Evolutionary conservation across 2,113 vertebrate genomes (phyloP).

Genomic region (Oxyruncus cristatus): DNA sequence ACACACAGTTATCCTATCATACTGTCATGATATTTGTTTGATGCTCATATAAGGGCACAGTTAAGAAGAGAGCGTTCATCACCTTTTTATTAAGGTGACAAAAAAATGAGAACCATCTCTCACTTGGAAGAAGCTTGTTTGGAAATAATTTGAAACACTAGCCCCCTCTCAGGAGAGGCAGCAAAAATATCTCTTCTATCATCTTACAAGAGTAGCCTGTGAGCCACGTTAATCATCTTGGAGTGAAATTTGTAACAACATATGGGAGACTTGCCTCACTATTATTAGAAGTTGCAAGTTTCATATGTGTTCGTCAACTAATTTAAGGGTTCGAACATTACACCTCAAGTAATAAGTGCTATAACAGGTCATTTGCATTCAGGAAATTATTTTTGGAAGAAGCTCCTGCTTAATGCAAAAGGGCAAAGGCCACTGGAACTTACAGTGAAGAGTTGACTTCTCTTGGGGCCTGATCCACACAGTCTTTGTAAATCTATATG

Average conservation of each 20-base stretch:
- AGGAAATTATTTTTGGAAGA: constrained; percentile 50
- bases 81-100: constrained; percentile 1
- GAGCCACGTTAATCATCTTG: constrained; percentile 27
- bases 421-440: neutral
- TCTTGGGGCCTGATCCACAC: neutral
- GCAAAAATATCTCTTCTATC: constrained; percentile 41
- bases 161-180: neutral
- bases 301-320: constrained; percentile 5
- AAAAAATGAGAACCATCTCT: constrained; percentile 24
- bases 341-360: neutral
- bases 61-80: neutral
- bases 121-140: neutral
- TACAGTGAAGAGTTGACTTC: neutral
- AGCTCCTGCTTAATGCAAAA: constrained; percentile 10
- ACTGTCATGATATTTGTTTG: neutral
- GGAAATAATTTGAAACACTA: constrained; percentile 28
- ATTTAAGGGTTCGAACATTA: neutral
- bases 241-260: constrained; percentile 44
- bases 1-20: neutral
- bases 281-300: constrained; percentile 44
- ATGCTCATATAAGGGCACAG: neutral
- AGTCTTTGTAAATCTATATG: neutral
- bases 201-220: constrained; percentile 28
- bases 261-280: constrained; percentile 35
- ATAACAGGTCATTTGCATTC: constrained; percentile 11